phyloP scores from a whole-genome alignment of 2,113 vertebrate genomes.

The Anguilla rostrata region DNA sequence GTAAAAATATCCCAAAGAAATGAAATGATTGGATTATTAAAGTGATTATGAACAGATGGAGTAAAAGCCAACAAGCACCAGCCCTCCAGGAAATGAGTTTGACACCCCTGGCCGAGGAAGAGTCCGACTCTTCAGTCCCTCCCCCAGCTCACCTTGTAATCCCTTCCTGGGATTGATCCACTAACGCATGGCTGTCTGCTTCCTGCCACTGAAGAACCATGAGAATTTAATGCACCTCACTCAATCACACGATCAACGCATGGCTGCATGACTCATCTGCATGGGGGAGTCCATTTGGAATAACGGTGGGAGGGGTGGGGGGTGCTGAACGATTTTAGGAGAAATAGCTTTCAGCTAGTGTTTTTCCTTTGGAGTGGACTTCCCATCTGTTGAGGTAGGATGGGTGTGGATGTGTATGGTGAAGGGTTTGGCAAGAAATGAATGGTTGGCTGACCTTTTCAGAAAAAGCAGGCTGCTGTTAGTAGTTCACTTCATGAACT shows the following conservation, averaged over 20 bases:
- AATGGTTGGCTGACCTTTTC: not conserved
- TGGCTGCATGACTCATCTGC: conserved; percentile 85
- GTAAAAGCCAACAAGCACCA: not conserved
- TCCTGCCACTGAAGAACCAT: conserved; percentile 49
- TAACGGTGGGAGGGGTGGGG: not conserved
- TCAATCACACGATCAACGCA: conserved; percentile 65
- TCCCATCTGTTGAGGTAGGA: conserved; percentile 45
- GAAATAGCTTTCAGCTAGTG: conserved; percentile 26
- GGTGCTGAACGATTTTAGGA: conserved; percentile 24
- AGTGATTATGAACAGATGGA: too few relatives aligned
- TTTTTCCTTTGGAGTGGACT: conserved; percentile 15
- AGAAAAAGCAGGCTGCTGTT: not conserved
- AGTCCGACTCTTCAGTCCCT: not conserved
- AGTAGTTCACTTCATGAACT: not conserved
- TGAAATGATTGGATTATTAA: too few relatives aligned
- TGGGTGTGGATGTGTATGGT: not conserved
- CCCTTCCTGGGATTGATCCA: conserved; percentile 43
- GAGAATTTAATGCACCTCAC: conserved; percentile 37
- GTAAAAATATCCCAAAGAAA: not conserved
- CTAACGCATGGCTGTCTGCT: conserved; percentile 58
- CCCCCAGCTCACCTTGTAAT: conserved; percentile 28
- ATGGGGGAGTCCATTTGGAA: conserved; percentile 59
- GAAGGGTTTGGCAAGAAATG: not conserved
- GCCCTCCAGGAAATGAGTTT: not conserved
- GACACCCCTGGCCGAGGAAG: not conserved